These are phyloP conservation scores for Mesocricetus auratus DNA, from an alignment of 2,113 vertebrate species.

Conservation along the genomic window DNA sequence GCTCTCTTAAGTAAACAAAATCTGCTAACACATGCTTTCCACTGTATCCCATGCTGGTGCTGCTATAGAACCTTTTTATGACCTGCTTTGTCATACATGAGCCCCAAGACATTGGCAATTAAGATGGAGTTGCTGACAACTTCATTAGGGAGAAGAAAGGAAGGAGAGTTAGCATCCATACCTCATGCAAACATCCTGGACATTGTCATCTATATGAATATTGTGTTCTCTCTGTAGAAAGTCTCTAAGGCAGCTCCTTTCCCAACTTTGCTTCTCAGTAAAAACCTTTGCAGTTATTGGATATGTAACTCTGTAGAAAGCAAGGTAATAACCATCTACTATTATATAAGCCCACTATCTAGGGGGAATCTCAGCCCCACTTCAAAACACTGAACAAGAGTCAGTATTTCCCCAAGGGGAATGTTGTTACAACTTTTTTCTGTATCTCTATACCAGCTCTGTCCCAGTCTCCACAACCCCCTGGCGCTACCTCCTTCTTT, in stretches of 20 bases:
- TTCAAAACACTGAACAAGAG: not conserved
- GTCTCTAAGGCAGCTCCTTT: not conserved
- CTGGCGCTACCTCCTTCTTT: not conserved
- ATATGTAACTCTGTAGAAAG: not conserved
- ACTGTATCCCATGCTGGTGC: not conserved
- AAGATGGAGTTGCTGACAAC: not conserved
- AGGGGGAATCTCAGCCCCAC: not conserved
- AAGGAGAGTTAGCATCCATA: not conserved
- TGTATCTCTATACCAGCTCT: not conserved
- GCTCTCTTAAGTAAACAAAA: constrained; percentile 13
- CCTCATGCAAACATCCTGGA: not conserved
- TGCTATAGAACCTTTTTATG: not conserved
- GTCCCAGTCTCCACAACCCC: not conserved
- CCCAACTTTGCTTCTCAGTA: not conserved
- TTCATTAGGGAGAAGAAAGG: not conserved
- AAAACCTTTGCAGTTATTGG: not conserved
- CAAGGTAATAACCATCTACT: not conserved
- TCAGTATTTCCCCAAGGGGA: not conserved
- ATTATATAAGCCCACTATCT: not conserved
- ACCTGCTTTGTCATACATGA: not conserved
- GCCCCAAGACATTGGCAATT: not conserved
- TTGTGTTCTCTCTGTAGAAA: not conserved
- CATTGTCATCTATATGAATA: no score
- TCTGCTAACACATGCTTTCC: not conserved
- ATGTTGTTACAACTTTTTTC: not conserved